A percentile compares a stretch with the other conserved stretches of the same genome.
phyloP scores from a whole-genome alignment of 2,888 invertebrate genomes.

The Anticlea derivata region DNA sequence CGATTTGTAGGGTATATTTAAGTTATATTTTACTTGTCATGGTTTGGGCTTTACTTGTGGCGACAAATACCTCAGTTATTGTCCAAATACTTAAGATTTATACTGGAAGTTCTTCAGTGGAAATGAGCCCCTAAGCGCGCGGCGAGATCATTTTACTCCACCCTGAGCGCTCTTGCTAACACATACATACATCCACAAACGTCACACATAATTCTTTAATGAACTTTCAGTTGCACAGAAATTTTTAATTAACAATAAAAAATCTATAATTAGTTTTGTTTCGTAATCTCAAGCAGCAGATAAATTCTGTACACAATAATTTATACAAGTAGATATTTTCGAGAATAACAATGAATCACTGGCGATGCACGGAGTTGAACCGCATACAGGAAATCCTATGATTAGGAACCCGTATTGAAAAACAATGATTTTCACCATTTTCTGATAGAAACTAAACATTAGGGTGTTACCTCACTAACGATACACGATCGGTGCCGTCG shows the following conservation, averaged over 20 bases:
- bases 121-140: conserved; percentile 7
- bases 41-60: conserved; percentile 5
- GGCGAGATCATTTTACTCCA: conserved; percentile 12
- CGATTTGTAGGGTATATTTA: neutral
- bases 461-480: too few relatives aligned
- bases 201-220: conserved; percentile 15
- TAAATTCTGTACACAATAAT: conserved; percentile 18
- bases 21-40: neutral
- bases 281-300: conserved; percentile 24
- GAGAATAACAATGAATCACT: conserved; percentile 20
- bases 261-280: conserved; percentile 10
- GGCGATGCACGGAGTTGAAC: conserved; percentile 10
- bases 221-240: conserved; percentile 14
- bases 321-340: conserved; percentile 23
- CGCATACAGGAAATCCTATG: neutral
- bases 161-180: conserved; percentile 3
- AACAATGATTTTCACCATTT: too few relatives aligned
- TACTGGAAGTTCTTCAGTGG: conserved; percentile 4
- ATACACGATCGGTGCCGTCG: too few relatives aligned
- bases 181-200: neutral
- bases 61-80: neutral
- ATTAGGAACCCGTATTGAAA: neutral
- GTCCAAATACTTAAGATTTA: too few relatives aligned
- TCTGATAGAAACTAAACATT: neutral
- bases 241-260: conserved; percentile 16